A percentile compares a stretch with the other conserved stretches of the same genome.
phyloP scores from a whole-genome alignment of 2,888 invertebrate genomes.

The Tortrix viridana region DNA sequence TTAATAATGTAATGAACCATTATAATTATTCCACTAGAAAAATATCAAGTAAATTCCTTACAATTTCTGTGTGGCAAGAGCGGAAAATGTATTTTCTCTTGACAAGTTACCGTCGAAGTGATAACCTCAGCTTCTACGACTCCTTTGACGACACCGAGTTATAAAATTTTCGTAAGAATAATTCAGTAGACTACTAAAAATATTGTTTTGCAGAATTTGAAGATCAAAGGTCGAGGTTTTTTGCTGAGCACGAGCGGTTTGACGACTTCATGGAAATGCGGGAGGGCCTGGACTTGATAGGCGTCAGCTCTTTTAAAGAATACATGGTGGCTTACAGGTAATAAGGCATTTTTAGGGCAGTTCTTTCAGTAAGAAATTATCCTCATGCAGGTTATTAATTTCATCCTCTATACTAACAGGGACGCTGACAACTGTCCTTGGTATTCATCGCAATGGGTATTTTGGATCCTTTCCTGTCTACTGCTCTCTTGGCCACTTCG shows the following conservation, averaged over 20 bases:
- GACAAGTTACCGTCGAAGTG: slow-evolving; percentile 3
- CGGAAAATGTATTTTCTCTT: slow-evolving; percentile 24
- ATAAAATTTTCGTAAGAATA: slow-evolving; percentile 11
- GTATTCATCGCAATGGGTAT: slow-evolving; percentile 88
- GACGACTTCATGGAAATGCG: slow-evolving; percentile 95
- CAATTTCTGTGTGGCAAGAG: slow-evolving; percentile 5
- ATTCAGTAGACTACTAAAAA: slow-evolving; percentile 19
- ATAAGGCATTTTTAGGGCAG: too few relatives aligned
- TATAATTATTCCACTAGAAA: background rate
- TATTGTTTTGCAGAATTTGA: slow-evolving; percentile 87
- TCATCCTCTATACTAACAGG: slow-evolving; percentile 60
- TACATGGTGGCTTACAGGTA: slow-evolving; percentile 83
- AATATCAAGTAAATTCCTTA: background rate
- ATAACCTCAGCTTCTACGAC: slow-evolving; percentile 2
- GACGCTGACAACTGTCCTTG: slow-evolving; percentile 84
- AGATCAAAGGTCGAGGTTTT: slow-evolving; percentile 91
- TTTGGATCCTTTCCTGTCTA: slow-evolving; percentile 89
- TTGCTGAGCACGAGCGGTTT: slow-evolving; percentile 90
- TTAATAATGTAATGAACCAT: background rate
- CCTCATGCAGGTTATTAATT: background rate
- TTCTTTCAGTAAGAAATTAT: too few relatives aligned
- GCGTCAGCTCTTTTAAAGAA: slow-evolving; percentile 84
- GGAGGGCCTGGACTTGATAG: slow-evolving; percentile 90
- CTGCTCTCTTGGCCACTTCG: slow-evolving; percentile 93
- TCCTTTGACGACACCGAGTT: slow-evolving; percentile 23